Percentiles rank a stretch among this genome's conserved stretches.
Conservation (phyloP, 1,140 invertebrate species). For the Patella vulgata region DNA sequence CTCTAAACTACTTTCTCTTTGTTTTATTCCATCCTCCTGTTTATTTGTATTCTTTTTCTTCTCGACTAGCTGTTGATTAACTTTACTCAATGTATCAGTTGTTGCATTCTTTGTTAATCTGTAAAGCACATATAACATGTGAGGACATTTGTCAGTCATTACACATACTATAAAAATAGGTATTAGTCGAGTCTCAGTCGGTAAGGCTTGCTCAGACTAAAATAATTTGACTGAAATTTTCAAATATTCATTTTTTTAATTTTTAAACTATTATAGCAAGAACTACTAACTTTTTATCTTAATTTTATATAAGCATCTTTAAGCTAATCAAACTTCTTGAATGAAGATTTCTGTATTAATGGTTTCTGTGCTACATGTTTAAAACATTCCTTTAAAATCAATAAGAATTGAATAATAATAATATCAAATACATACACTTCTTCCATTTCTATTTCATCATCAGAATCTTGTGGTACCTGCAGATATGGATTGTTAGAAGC, state of each 20-base stretch:
- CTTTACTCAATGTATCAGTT: constrained; percentile 39
- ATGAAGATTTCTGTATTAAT: too few relatives aligned
- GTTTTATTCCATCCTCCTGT: constrained; percentile 44
- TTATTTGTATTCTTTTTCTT: not conserved
- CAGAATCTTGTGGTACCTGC: constrained; percentile 78
- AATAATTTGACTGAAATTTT: too few relatives aligned
- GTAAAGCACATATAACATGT: constrained; percentile 1
- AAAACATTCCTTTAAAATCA: too few relatives aligned
- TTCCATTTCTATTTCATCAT: constrained; percentile 78
- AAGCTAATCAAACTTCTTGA: too few relatives aligned
- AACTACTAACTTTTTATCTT: not conserved
- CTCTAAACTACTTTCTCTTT: constrained; percentile 49
- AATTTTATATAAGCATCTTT: too few relatives aligned
- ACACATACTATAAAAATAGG: not conserved
- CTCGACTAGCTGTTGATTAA: constrained; percentile 33
- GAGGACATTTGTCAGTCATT: not conserved
- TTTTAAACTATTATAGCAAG: not conserved
- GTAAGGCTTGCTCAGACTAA: too few relatives aligned
- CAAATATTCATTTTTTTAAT: not conserved
- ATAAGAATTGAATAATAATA: not conserved
- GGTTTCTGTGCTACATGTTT: too few relatives aligned
- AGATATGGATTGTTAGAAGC: constrained; percentile 96
- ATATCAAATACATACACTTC: constrained; percentile 71
- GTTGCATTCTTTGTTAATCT: constrained; percentile 48
- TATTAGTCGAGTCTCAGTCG: not conserved